phyloP scores from a whole-genome alignment of 1,140 invertebrate genomes.

The Scaptomyza montana region DNA sequence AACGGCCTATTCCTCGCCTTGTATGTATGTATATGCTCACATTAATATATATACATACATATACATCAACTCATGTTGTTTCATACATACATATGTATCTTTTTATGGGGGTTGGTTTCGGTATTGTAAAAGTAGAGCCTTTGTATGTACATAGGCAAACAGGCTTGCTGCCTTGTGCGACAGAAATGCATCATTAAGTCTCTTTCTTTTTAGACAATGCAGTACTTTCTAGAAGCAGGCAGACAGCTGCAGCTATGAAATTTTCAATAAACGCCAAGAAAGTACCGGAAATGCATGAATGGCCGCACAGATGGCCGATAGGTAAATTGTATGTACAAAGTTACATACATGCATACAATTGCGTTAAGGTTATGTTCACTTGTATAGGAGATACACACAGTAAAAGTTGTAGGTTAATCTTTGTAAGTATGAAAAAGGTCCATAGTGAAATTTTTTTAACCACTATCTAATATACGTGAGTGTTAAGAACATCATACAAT shows the following conservation, averaged over 20 bases:
- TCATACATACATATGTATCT: neutral
- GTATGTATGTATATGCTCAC: slow-evolving; percentile 7
- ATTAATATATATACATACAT: neutral
- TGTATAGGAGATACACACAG: neutral
- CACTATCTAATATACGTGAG: neutral
- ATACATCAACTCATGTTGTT: neutral
- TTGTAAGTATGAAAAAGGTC: neutral
- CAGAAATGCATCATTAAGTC: slow-evolving; percentile 4
- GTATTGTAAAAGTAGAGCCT: slow-evolving; percentile 46
- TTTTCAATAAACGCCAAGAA: slow-evolving; percentile 48
- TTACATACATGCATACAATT: neutral
- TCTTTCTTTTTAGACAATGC: slow-evolving; percentile 3
- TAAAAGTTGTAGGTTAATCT: neutral
- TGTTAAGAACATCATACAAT: neutral
- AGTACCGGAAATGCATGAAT: slow-evolving; percentile 57
- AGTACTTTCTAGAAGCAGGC: slow-evolving; percentile 53
- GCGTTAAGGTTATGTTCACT: slow-evolving; percentile 39
- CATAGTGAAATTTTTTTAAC: neutral
- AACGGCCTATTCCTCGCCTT: neutral
- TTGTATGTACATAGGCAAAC: slow-evolving; percentile 45
- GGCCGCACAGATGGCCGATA: slow-evolving; percentile 39
- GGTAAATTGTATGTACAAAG: neutral
- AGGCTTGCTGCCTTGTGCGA: slow-evolving; percentile 34
- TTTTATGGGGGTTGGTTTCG: slow-evolving; percentile 54
- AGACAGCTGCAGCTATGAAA: slow-evolving; percentile 53